Evolutionary conservation across 2,888 invertebrate species (phyloP).

Genomic region (Horisme vitalbata): DNA sequence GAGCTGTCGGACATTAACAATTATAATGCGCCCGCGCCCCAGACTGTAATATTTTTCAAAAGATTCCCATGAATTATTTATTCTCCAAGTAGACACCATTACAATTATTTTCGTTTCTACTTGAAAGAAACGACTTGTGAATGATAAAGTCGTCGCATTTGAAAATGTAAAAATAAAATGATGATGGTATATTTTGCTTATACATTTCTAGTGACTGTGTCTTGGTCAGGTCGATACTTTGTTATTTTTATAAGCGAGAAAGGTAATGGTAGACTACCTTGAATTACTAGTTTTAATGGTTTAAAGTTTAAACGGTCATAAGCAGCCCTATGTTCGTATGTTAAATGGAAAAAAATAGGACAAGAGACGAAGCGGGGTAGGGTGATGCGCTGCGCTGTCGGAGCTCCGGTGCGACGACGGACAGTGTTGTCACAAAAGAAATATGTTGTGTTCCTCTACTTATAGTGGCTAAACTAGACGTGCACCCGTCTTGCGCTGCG

Average conservation of each 20-base stretch:
- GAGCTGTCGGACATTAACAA: slow-evolving; percentile 56
- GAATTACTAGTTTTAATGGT: slow-evolving; percentile 21
- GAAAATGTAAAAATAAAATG: slow-evolving; percentile 43
- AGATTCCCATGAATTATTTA: slow-evolving; percentile 77
- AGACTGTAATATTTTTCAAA: slow-evolving; percentile 69
- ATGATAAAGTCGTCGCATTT: slow-evolving; percentile 55
- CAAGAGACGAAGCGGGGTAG: no score
- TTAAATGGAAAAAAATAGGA: no score
- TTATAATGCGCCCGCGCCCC: slow-evolving; percentile 70
- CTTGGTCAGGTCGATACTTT: slow-evolving; percentile 14
- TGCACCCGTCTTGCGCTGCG: no score
- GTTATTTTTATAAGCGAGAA: slow-evolving; percentile 23
- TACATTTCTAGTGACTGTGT: slow-evolving; percentile 19
- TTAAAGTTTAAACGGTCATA: slow-evolving; percentile 2
- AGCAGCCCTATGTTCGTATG: no score
- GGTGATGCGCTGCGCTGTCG: no score
- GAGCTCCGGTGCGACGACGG: no score
- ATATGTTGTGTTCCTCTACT: no score
- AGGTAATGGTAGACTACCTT: slow-evolving; percentile 21
- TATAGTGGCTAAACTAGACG: no score
- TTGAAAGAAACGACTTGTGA: slow-evolving; percentile 64
- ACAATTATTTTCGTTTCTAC: slow-evolving; percentile 74
- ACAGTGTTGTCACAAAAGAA: no score
- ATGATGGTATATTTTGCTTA: slow-evolving; percentile 24
- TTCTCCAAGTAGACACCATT: slow-evolving; percentile 69